Conservation (phyloP, 2,113 vertebrate genomes). For the Pipra filicauda region DNA sequence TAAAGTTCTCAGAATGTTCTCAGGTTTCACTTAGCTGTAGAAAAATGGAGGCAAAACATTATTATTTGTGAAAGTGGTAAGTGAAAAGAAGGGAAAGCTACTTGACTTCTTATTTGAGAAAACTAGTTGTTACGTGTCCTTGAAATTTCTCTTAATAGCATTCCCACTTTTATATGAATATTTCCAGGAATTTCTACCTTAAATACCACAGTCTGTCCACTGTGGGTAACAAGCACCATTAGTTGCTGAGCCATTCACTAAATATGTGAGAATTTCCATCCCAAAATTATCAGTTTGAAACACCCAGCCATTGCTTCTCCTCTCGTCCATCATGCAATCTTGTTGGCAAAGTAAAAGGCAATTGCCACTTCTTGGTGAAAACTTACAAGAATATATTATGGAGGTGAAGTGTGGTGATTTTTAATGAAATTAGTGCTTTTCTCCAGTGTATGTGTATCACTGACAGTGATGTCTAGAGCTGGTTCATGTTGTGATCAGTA, state of each 20-base stretch:
- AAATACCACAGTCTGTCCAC: background rate
- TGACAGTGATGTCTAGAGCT: background rate
- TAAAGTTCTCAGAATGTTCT: background rate
- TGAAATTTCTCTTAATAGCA: background rate
- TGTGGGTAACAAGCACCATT: background rate
- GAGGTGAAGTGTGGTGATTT: background rate
- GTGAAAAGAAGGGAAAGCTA: background rate
- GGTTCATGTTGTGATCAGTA: background rate
- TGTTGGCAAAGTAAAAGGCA: background rate
- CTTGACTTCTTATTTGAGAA: background rate
- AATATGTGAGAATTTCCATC: background rate
- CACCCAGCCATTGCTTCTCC: background rate
- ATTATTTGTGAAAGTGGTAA: background rate
- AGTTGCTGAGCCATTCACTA: background rate
- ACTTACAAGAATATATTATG: background rate
- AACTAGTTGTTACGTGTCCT: background rate
- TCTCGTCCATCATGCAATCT: background rate
- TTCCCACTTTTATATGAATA: background rate
- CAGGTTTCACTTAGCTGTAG: background rate
- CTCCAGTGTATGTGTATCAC: background rate
- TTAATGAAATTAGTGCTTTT: background rate
- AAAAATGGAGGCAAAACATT: background rate
- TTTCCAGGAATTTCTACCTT: background rate
- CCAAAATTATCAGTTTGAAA: background rate
- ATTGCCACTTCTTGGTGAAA: background rate